A percentile compares a stretch with the other conserved stretches of the same genome.
phyloP scores from a whole-genome alignment of 2,797 vertebrate genomes.

The Scyliorhinus canicula region DNA sequence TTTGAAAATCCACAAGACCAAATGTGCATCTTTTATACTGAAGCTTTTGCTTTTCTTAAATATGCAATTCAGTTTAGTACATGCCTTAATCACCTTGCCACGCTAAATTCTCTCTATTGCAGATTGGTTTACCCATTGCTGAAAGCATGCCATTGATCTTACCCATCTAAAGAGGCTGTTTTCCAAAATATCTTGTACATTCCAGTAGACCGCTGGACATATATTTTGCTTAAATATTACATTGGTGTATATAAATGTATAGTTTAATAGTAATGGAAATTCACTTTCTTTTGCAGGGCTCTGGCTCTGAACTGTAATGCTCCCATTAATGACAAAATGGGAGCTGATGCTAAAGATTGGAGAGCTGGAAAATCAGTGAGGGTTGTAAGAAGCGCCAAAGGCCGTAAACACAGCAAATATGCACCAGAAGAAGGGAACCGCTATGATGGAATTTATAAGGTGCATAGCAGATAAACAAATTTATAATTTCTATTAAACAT shows the following conservation, averaged over 20 bases:
- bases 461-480: constrained; percentile 44
- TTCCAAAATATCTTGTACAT: neutral
- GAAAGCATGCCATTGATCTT: neutral
- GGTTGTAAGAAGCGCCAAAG: constrained; percentile 85
- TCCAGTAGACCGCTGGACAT: neutral
- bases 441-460: constrained; percentile 97
- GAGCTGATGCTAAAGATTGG: constrained; percentile 87
- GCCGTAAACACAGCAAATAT: constrained; percentile 89
- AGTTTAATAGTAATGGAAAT: neutral
- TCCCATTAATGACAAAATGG: constrained; percentile 77
- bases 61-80: neutral
- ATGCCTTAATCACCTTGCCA: neutral
- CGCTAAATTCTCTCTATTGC: neutral
- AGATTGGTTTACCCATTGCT: neutral
- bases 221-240: neutral
- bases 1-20: neutral
- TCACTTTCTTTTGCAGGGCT: constrained; percentile 58
- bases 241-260: neutral
- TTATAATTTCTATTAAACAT: too few relatives aligned
- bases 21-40: neutral
- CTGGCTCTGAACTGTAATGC: constrained; percentile 89
- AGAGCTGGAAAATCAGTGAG: constrained; percentile 81
- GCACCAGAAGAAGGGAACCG: constrained; percentile 85
- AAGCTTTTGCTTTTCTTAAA: neutral
- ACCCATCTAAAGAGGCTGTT: neutral